phyloP scores from a whole-genome alignment of 2,888 invertebrate species.

The Coremacera marginata region DNA sequence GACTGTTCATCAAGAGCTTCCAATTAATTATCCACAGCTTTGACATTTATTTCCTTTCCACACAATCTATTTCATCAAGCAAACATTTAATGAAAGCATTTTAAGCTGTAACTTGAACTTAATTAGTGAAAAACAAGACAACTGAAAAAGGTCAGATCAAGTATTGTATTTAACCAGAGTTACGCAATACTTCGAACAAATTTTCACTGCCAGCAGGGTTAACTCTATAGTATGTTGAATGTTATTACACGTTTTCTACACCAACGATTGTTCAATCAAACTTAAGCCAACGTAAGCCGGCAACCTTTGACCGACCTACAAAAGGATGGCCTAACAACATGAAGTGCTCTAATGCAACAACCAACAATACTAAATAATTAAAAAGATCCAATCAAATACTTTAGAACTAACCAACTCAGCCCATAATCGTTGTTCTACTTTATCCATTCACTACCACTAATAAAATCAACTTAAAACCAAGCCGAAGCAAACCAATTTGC shows the following conservation, averaged over 20 bases:
- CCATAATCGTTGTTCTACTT: not conserved
- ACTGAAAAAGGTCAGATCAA: too few species aligned
- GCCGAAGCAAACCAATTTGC: not conserved
- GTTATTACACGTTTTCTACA: not conserved
- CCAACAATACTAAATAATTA: not conserved
- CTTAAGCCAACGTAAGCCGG: not conserved
- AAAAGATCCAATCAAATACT: not conserved
- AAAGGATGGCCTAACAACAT: not conserved
- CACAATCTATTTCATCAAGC: too few species aligned
- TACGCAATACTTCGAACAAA: too few species aligned
- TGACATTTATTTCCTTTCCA: too few species aligned
- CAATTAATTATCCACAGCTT: too few species aligned
- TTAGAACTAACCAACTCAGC: not conserved
- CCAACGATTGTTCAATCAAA: constrained; percentile 5
- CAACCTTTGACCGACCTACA: not conserved
- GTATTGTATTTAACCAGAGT: too few species aligned
- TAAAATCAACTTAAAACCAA: not conserved
- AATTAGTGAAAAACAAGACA: too few species aligned
- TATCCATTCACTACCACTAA: not conserved
- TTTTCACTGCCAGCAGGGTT: too few species aligned
- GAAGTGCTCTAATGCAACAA: not conserved
- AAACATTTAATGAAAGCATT: too few species aligned
- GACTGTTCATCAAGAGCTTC: too few species aligned
- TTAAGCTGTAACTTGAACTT: too few species aligned
- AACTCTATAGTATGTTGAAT: too few species aligned